A percentile compares a stretch with the other conserved stretches of the same genome.
These are phyloP conservation scores for Lycorma delicatula DNA, from an alignment of 1,140 invertebrate species.

Conservation along the genomic window DNA sequence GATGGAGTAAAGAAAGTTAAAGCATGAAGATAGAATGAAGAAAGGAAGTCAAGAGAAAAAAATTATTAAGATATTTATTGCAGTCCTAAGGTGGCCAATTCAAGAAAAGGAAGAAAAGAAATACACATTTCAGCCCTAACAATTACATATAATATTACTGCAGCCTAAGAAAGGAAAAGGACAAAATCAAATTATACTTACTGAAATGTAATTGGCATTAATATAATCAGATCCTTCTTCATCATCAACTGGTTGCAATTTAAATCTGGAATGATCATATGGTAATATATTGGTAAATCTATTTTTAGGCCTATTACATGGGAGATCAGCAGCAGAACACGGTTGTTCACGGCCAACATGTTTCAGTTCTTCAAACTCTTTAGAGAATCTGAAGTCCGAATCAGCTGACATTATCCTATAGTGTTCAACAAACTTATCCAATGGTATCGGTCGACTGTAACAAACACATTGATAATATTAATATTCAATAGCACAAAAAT, in stretches of 20 bases:
- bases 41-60: too few relatives aligned
- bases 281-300: slow-evolving; percentile 98
- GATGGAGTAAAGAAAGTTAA: too few relatives aligned
- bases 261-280: slow-evolving; percentile 93
- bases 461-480: too few relatives aligned
- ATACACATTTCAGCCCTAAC: too few relatives aligned
- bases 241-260: slow-evolving; percentile 90
- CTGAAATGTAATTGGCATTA: slow-evolving; percentile 93
- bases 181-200: too few relatives aligned
- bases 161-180: too few relatives aligned
- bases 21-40: too few relatives aligned
- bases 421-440: slow-evolving; percentile 87
- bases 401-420: slow-evolving; percentile 94
- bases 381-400: slow-evolving; percentile 95
- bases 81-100: too few relatives aligned
- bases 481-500: too few relatives aligned
- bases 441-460: slow-evolving; percentile 71
- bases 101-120: too few relatives aligned
- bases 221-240: slow-evolving; percentile 96
- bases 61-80: too few relatives aligned
- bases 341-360: slow-evolving; percentile 87
- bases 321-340: slow-evolving; percentile 83
- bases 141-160: too few relatives aligned
- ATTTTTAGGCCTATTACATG: slow-evolving; percentile 95
- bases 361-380: slow-evolving; percentile 97